phyloP scores from a whole-genome alignment of 2,888 invertebrate genomes.

The Priocnemis perturbator region DNA sequence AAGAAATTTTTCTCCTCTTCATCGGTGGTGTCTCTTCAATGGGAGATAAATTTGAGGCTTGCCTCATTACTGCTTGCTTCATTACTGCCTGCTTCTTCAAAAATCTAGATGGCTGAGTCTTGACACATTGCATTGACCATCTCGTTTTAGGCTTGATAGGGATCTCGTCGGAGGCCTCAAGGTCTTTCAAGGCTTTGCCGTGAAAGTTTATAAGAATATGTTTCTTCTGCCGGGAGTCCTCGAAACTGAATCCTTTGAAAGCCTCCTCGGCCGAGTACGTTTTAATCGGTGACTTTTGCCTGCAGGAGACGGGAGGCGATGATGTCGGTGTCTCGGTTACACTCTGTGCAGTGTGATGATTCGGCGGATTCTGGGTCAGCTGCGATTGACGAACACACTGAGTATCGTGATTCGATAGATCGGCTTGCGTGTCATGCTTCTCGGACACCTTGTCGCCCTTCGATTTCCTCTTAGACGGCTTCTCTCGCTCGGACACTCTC shows the following conservation, averaged over 20 bases:
- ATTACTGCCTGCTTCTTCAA: conserved; percentile 24
- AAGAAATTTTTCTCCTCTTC: conserved; percentile 49
- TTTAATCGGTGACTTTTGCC: conserved; percentile 16
- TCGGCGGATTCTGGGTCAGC: conserved; percentile 18
- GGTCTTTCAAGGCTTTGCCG: no score
- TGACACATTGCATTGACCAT: conserved; percentile 27
- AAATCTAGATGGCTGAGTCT: conserved; percentile 24
- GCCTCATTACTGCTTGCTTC: conserved; percentile 18
- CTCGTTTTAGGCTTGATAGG: conserved; percentile 24
- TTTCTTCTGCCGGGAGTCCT: conserved; percentile 21
- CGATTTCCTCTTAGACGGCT: conserved; percentile 15
- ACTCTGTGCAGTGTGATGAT: conserved; percentile 18
- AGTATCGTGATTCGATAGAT: conserved; percentile 20
- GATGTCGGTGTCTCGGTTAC: conserved; percentile 18
- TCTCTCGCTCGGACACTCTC: conserved; percentile 23
- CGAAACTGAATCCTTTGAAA: conserved; percentile 21
- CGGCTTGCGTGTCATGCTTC: conserved; percentile 3
- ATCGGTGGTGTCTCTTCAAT: conserved; percentile 39
- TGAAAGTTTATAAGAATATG: conserved; percentile 22
- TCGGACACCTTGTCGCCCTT: conserved; percentile 20
- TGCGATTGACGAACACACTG: conserved; percentile 22
- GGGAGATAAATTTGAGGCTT: conserved; percentile 13
- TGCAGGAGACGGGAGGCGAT: conserved; percentile 16
- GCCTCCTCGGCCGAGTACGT: conserved; percentile 14
- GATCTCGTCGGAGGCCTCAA: conserved; percentile 29